These are phyloP conservation scores for Emydoidea blandingii DNA, from an alignment of 2,797 vertebrate species.

Conservation along the genomic window DNA sequence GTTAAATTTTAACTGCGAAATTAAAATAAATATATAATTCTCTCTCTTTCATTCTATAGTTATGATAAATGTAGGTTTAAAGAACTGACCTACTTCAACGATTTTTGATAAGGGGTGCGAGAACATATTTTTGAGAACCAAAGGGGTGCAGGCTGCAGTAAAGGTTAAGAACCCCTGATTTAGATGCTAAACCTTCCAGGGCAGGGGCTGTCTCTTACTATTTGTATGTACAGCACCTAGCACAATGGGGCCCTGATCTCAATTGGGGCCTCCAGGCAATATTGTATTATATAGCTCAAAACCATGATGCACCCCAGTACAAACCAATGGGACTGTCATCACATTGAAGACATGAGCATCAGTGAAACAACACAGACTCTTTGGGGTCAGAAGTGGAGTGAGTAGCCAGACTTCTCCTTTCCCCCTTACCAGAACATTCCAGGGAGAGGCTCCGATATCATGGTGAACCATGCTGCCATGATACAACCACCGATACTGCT, in stretches of 20 bases:
- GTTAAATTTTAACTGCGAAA: too few relatives aligned
- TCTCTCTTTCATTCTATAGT: too few relatives aligned
- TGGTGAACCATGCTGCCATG: neutral
- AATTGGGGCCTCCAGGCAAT: neutral
- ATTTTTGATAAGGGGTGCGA: too few relatives aligned
- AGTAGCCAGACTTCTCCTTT: neutral
- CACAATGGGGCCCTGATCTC: accelerated
- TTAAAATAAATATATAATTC: too few relatives aligned
- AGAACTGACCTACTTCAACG: too few relatives aligned
- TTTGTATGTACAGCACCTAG: neutral
- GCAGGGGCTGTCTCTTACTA: neutral
- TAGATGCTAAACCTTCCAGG: neutral
- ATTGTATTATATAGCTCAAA: neutral
- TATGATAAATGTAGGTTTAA: too few relatives aligned
- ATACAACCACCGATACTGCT: neutral
- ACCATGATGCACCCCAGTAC: accelerated
- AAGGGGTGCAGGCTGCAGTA: too few relatives aligned
- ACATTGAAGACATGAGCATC: accelerated
- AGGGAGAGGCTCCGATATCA: neutral
- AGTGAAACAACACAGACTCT: conserved; percentile 4
- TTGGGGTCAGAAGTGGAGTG: neutral
- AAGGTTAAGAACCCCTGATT: neutral
- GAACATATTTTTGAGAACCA: too few relatives aligned
- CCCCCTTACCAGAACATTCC: neutral
- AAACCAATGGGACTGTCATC: accelerated